Evolutionary conservation across 1,140 invertebrate species (phyloP), one percentile per base, ranked within the genome.

Genomic region (Scaptomyza hsui): DNA sequence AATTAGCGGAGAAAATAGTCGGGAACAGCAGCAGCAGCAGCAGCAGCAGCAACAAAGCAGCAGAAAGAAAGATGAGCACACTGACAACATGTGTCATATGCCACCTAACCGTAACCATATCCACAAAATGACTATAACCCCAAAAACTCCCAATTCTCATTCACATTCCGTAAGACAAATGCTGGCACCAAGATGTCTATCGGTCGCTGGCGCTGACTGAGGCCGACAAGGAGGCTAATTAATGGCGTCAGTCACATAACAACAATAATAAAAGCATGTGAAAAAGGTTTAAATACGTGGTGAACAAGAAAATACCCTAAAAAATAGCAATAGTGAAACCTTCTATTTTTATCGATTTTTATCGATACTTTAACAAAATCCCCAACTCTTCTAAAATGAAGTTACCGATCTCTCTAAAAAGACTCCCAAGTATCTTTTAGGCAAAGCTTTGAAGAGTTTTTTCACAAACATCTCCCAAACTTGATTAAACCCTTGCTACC

Each of bases 141-240:
- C 12, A 37, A n/a, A 12, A 12, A 9, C 9, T 32, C 29, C 29
- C 9, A 13, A 13, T 29, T 44, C 13, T n/a, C 19, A 26, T 29
- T 39, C 21, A 19, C 24, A 3, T 41, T 21, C 41, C 13, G 39
- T 48, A 86, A 81, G 81, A 86, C 59, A 78, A 86, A 86, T 86
- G 82, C 67, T 55, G 81, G 81, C 81, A 88, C 81, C 81, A 62
- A 88, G 81, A 86, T 86, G 81, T 86, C 82, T 86, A 86, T 86
- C 77, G 78, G 47, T 69, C 29, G 39, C 35, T 62, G 59, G 42
- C 42, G 60, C 49, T 56, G 57, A 51, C 39, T 37, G 44, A 48
- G 59, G 29, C 39, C 52, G 64, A 77, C 56, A 59, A 56, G 61
- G 48, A 52, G 55, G 65, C 81, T 88, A 88, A 86, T 86, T 86